Evolutionary conservation across 2,888 invertebrate species (phyloP), one percentile per base, ranked within the genome.

Genomic region (Pachliopta kotzebuea): DNA sequence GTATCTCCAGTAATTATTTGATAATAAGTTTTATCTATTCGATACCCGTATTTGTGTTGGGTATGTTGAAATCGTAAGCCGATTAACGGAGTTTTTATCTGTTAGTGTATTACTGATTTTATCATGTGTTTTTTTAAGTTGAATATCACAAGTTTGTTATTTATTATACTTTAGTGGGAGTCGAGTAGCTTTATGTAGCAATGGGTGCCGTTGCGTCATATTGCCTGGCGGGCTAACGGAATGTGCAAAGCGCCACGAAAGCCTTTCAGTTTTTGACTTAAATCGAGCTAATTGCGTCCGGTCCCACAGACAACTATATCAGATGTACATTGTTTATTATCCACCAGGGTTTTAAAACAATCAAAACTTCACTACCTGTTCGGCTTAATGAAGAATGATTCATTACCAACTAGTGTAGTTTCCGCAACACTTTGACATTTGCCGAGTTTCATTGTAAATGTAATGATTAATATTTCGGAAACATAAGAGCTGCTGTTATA

Each of bases 1-100:
- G 31, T 61, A 54, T 63, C 54, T 62, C 57, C 57, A n/a, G 52
- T 61, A 66, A 66, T 69, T 63, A 61, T 66, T 63, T 57, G 67
- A 69, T 69, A 69, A 63, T 23, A 24, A 62, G 56, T 54, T 60
- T 59, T 68, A 65, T 63, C 55, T 57, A n/a, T 37, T 37, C 37
- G 37, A 37, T 37, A 14, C 9, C 14, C 11, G 14, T 9, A 37
- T 45, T 3, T n/a, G 20, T n/a, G 23, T 18, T 18, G 11, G 37
- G 42, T 26, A 49, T n/a, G n/a, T 23, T 26, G 21, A 59, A 59
- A 29, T 59, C 21, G 20, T 14, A 52, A 52, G 18, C 42, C 57
- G 37, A 57, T 57, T 57, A 56, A 57, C 0, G n/a, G 21, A 23
- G 24, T 42, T 3, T n/a, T 24, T 53, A 53, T 53, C n/a, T 18